phyloP scores from a whole-genome alignment of 2,113 vertebrate species.

The Pampusana beccarii region DNA sequence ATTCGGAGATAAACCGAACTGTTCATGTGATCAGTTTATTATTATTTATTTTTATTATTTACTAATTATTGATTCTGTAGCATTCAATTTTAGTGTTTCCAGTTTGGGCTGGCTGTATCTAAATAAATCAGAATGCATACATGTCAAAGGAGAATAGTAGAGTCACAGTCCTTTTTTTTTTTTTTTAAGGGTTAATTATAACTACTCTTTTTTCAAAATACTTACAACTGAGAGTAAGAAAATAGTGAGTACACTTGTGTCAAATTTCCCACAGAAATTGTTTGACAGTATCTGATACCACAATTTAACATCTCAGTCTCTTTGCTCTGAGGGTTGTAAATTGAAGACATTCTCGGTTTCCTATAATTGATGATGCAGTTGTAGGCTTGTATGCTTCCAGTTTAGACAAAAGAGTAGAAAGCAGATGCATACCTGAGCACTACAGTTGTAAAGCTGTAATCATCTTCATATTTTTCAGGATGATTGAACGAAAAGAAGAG shows the following conservation, averaged over 20 bases:
- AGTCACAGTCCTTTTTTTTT: not conserved
- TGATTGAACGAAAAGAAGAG: not conserved
- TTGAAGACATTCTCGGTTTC: not conserved
- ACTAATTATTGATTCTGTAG: not conserved
- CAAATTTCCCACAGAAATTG: not conserved
- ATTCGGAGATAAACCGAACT: not conserved
- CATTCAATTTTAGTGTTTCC: not conserved
- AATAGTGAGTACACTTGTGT: not conserved
- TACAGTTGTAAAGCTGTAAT: not conserved
- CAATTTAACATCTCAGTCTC: not conserved
- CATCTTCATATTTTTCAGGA: not conserved
- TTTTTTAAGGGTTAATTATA: not conserved
- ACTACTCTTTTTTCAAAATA: not conserved
- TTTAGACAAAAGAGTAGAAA: not conserved
- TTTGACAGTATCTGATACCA: too few species aligned
- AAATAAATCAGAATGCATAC: not conserved
- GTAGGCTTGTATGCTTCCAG: not conserved
- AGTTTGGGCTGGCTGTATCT: not conserved
- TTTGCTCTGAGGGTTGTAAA: not conserved
- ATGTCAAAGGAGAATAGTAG: not conserved
- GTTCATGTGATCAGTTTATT: not conserved
- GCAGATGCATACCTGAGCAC: not conserved
- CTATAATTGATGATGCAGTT: not conserved
- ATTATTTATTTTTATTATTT: too few species aligned
- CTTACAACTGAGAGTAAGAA: not conserved